A percentile compares a stretch with the other conserved stretches of the same genome.
These are phyloP conservation scores for Oceanodroma tethys DNA, from an alignment of 2,113 vertebrate species.

Conservation along the genomic window DNA sequence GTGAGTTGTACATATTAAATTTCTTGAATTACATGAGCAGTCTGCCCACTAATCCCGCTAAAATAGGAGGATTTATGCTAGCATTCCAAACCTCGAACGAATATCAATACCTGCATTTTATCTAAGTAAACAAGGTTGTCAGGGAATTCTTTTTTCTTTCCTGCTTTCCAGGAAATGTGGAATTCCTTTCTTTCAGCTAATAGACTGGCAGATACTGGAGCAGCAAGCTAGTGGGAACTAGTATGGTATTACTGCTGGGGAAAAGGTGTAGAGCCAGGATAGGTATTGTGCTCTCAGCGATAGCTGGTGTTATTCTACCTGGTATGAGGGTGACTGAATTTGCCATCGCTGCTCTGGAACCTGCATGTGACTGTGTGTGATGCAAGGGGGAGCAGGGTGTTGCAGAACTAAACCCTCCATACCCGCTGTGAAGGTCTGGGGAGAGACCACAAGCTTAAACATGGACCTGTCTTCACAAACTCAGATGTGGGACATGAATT, in stretches of 20 bases:
- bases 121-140: not conserved
- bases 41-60: not conserved
- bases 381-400: not conserved
- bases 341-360: fast-evolving
- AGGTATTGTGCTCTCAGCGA: not conserved
- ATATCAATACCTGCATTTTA: not conserved
- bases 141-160: not conserved
- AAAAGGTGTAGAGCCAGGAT: not conserved
- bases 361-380: not conserved
- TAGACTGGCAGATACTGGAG: not conserved
- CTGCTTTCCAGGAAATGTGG: not conserved
- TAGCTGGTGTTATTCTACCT: not conserved
- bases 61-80: not conserved
- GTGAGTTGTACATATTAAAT: not conserved
- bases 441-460: not conserved
- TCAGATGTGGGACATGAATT: not conserved
- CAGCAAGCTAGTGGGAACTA: not conserved
- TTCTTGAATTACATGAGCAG: not conserved
- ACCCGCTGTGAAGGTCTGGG: fast-evolving
- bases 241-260: not conserved
- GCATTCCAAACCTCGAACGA: not conserved
- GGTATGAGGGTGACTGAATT: not conserved
- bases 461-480: not conserved
- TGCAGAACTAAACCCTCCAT: not conserved
- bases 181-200: not conserved